A percentile compares a stretch with the other conserved stretches of the same genome.
These are phyloP conservation scores for Hypolimnas misippus DNA, from an alignment of 2,888 invertebrate species.

Conservation along the genomic window DNA sequence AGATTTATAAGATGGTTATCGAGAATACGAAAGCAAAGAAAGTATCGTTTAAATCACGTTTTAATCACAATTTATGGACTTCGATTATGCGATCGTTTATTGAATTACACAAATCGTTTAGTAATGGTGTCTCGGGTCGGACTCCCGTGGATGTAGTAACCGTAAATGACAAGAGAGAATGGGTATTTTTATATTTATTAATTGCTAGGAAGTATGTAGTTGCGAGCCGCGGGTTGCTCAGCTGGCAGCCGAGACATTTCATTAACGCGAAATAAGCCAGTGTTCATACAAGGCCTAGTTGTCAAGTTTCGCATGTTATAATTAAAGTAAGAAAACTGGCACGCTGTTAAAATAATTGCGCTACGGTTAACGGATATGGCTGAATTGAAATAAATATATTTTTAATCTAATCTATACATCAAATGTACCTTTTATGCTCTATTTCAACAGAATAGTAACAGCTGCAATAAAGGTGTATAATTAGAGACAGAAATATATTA, in stretches of 20 bases:
- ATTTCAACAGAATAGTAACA: not conserved
- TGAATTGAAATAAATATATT: conserved; percentile 4
- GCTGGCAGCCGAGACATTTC: conserved; percentile 19
- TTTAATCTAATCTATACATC: not conserved
- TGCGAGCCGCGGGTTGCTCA: conserved; percentile 7
- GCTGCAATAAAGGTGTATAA: not conserved
- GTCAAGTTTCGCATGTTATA: conserved; percentile 23
- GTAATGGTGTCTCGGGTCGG: not conserved
- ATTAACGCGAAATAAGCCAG: conserved; percentile 23
- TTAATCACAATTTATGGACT: conserved; percentile 2
- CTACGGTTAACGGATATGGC: conserved; percentile 5
- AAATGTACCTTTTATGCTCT: not conserved
- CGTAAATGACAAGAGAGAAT: conserved; percentile 10
- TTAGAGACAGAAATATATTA: not conserved
- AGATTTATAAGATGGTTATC: not conserved
- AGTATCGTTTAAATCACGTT: conserved; percentile 9
- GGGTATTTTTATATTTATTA: conserved; percentile 21
- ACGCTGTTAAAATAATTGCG: conserved; percentile 13
- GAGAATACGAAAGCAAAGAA: conserved; percentile 9
- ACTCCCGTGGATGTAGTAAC: not conserved
- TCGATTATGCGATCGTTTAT: conserved; percentile 1
- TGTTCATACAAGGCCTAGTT: conserved; percentile 24
- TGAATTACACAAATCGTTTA: not conserved
- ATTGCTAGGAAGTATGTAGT: conserved; percentile 19
- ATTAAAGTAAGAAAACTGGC: conserved; percentile 28